Conservation (phyloP, 2,797 vertebrate species). For the Enteromius trimaculatus region DNA sequence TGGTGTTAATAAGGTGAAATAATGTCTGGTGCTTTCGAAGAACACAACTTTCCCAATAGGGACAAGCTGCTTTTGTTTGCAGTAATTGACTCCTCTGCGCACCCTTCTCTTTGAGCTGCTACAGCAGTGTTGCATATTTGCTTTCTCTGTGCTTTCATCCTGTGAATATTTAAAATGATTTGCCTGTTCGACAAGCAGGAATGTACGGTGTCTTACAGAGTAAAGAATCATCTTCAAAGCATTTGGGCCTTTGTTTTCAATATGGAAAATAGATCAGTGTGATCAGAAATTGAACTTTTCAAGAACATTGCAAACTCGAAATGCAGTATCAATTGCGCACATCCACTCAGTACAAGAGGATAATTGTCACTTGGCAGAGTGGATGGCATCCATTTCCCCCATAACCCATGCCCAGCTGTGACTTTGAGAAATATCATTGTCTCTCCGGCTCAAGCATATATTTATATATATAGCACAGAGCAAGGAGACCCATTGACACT, state of each 20-base stretch:
- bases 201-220: background rate
- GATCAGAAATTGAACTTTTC: conserved; percentile 6
- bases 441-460: conserved; percentile 34
- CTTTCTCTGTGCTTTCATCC: conserved; percentile 38
- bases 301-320: background rate
- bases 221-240: background rate
- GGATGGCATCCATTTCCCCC: conserved; percentile 21
- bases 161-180: conserved; percentile 4
- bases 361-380: conserved; percentile 34
- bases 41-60: conserved; percentile 19
- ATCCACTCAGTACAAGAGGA: background rate
- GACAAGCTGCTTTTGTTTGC: conserved; percentile 34
- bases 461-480: conserved; percentile 27
- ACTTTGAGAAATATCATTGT: conserved; percentile 32
- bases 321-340: background rate
- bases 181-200: conserved; percentile 6
- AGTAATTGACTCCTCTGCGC: conserved; percentile 37
- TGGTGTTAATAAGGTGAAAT: conserved; percentile 40
- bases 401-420: conserved; percentile 48
- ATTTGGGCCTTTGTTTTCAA: background rate
- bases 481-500: conserved; percentile 20
- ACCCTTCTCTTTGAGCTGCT: conserved; percentile 17
- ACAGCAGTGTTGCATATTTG: conserved; percentile 6
- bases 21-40: conserved; percentile 27
- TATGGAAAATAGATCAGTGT: conserved; percentile 13